Base-by-base conservation (phyloP, 2,113 vertebrate species). In the Chionomys nivalis region DNA sequence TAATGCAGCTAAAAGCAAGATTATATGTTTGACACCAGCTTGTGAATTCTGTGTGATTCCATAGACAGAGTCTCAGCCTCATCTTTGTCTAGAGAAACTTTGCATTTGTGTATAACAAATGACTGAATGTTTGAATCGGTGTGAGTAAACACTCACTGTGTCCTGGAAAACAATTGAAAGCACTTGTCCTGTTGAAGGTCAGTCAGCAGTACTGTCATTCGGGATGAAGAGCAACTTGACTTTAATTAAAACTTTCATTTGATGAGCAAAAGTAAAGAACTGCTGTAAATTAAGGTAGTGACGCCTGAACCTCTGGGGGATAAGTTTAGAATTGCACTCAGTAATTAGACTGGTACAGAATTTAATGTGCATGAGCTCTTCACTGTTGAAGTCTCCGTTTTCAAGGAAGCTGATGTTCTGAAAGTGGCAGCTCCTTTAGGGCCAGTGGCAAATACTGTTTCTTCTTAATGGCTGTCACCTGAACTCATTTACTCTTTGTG, bases 161-260 rank as follows among this genome's bases (percentile, higher is more conserved):
- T 28, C 87, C 52, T 14, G 19, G 77, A 97, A 92, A 95, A 78
- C 96, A 93, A 95, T 52, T 58, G n/a, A 82, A 89, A 87, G 36
- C 61, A 73, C 66, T 26, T 75, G 16, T 61, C 83, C 61, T 94
- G 24, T 73, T 72, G 44, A 91, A 87, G 55, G 9, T 72, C n/a
- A 75, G 31, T 42, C 52, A 78, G 77, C 24, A n/a, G 12, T 24
- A 24, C 42, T 68, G 10, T 65, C 77, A 82, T 96, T 94, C 65
- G 88, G 83, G 87, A 85, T 42, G 85, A 94, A 85, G 55, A 93
- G 7, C 77, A 79, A 87, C 94, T 96, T 96, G 92, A 88, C 96
- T 87, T 70, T 97, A 97, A 97, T 97, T 97, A 96, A 96, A 97
- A 92, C 81, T 97, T 97, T 96, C 93, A 96, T 95, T 96, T 97